Evolutionary conservation across 2,888 invertebrate species (phyloP), one percentile per base, ranked within the genome.

Genomic region (Ophion obscuratus): DNA sequence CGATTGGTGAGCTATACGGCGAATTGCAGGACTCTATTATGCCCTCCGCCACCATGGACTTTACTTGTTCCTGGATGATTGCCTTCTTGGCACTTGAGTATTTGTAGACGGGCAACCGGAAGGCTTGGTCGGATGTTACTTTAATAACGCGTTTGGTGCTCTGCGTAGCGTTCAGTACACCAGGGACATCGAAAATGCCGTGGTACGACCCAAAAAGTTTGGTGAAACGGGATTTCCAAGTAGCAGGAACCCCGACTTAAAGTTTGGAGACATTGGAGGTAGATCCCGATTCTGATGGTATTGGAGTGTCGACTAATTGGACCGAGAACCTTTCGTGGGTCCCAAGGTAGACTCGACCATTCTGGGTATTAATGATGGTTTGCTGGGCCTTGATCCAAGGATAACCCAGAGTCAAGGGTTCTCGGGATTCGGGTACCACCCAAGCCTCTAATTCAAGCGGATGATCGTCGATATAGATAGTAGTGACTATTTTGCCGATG

Each of bases 1-100:
- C 70, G 5, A 87, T 64, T 0, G 87, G 87, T 10, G 85, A 87
- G 17, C 87, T 88, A 78, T 36, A 6, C 36, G 36, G 36, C 36
- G 36, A 36, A 6, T 4, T 36, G 36, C 36, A 36, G 36, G 36
- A 2, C 36, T 36, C 36, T 36, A 6, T 36, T 6, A 2, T 36
- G 36, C 36, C 67, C 11, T 66, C 66, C 7, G 66, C 66, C 5
- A 36, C 4, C 66, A 66, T 66, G 7, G 2, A 7, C 2, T 14
- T 2, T 1, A 66, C 36, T 40, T 66, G 66, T 17, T 66, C 66
- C 11, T 9, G 36, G 5, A 66, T 66, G 6, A 66, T n/a, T 2
- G 0, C 5, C 14, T n/a, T 14, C n/a, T 66, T 66, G 0, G 36
- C 17, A 9, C 17, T 36, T 31, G 66, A 66, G n/a, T 66, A 66